Base-by-base conservation (phyloP, 2,888 invertebrate species). In the Ischnus inquisitorius region DNA sequence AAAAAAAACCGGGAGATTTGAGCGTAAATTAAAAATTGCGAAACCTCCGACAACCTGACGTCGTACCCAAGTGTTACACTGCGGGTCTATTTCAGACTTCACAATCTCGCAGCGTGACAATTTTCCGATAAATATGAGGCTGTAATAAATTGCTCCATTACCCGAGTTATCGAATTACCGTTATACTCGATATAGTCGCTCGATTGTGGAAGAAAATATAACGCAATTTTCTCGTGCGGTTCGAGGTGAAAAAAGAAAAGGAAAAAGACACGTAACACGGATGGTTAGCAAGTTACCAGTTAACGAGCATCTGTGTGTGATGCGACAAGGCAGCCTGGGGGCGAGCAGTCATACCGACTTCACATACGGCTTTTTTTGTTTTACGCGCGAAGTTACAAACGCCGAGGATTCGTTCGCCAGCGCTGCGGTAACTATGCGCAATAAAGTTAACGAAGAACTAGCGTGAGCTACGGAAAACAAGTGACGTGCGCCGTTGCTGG, bases 381-480 rank as follows among this genome's bases (percentile, higher is more conserved):
- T 71, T 46, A n/a, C 41, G 51, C 16, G 68, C 51, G 6, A 60
- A 34, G 51, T 54, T 81, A 81, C 75, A 76, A 81, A 69, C 62
- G 41, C 19, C 25, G 62, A 62, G 34, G 43, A 76, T 69, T 62
- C 39, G 39, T n/a, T 60, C 39, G 51, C 43, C 14, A 16, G 34
- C 51, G 60, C 41, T 48, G 51, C 54, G 43, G 43, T 51, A 51
- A 68, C 68, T 78, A 77, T 67, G 51, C 34, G 22, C 67, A 51
- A 22, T 79, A 71, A 69, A 79, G 69, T 75, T 75, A 79, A 83
- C 75, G 82, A 75, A 83, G 62, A 83, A 75, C 48, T 39, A 62
- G 54, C 43, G 68, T 41, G n/a, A 22, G 41, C 43, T 51, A n/a
- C 14, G 28, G 41, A 60, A 64, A 71, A 71, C 72, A 72, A 57